Base-by-base conservation (phyloP, 2,888 invertebrate genomes). In the Clistopyga incitator region DNA sequence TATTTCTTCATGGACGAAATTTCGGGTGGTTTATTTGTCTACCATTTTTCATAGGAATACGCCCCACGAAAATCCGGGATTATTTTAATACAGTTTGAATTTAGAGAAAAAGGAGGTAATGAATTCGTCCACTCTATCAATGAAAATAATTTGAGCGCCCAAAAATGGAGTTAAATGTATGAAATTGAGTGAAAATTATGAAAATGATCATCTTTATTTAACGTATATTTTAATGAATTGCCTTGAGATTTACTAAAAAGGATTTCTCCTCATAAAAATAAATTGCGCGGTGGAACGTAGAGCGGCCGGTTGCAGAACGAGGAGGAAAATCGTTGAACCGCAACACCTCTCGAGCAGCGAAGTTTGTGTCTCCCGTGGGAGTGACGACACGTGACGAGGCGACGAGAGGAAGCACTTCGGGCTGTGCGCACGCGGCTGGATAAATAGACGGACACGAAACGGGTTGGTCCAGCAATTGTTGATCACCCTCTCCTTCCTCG, bases 391-490 rank as follows among this genome's bases (percentile, higher is more conserved):
- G 83, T 77, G 80, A 80, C 78, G 61, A 78, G 50, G 70, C 71
- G 72, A 77, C 72, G 83, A 80, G 67, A 52, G 52, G 76, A 45
- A 50, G 34, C 65, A 70, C 50, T 76, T 67, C 38, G n/a, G 23
- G 18, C 50, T 34, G 61, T 38, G 71, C 72, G 77, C 52, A 68
- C 64, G 77, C 80, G 18, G 54, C 64, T 81, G 81, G 70, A 82
- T 82, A 81, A 84, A 84, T 80, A 82, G 80, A 72, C 80, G 56
- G 78, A 85, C 85, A 84, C 74, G 84, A 72, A 85, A 85, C 71
- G 84, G 85, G 85, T 79, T 72, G 84, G 81, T 84, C 79, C 79
- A 45, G 74, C 79, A 85, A 78, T 85, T 83, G 83, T 85, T 83
- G 81, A 83, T 81, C 71, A 72, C 61, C 23, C 64, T 34, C 61